Evolutionary conservation across 2,888 invertebrate species (phyloP), one percentile per base, ranked within the genome.

Genomic region (Suillia variegata): DNA sequence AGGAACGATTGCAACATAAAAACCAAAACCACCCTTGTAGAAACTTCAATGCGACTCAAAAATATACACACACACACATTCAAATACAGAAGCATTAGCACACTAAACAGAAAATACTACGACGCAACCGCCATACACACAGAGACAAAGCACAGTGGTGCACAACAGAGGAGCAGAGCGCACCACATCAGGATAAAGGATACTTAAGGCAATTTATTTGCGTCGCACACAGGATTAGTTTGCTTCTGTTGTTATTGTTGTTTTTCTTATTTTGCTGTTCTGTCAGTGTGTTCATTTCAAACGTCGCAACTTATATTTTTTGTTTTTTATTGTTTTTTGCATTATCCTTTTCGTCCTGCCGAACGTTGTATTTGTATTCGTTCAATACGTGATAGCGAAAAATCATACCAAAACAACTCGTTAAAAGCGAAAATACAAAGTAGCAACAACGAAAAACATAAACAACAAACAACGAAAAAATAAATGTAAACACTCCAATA

Each of bases 121-220:
- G 54, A 34, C 50, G 59, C 59, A 53, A 58, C 53, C 15, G 6
- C 38, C 3, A 20, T 17, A 5, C 20, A 21, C 33, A 20, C 20
- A 49, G 33, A 17, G 45, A 48, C 18, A 31, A 31, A 5, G 1
- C 1, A 26, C 8, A 13, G 49, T n/a, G 1, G 12, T n/a, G n/a
- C 1, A 13, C n/a, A 24, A 15, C 20, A 26, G 24, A 13, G 4
- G 26, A n/a, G n/a, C n/a, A n/a, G n/a, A n/a, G n/a, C n/a, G n/a
- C n/a, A n/a, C n/a, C n/a, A n/a, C n/a, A 33, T 48, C 15, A 34
- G 31, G 21, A 53, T 48, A 56, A 56, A 33, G 24, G 34, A 49
- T 56, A 45, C 62, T 54, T 48, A 50, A 57, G 56, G 60, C 55
- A 56, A 55, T 53, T 59, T 59, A 61, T 62, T 63, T 62, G 59